A percentile compares a stretch with the other conserved stretches of the same genome.
phyloP scores from a whole-genome alignment of 2,888 invertebrate genomes.

The Odontocerum albicorne region DNA sequence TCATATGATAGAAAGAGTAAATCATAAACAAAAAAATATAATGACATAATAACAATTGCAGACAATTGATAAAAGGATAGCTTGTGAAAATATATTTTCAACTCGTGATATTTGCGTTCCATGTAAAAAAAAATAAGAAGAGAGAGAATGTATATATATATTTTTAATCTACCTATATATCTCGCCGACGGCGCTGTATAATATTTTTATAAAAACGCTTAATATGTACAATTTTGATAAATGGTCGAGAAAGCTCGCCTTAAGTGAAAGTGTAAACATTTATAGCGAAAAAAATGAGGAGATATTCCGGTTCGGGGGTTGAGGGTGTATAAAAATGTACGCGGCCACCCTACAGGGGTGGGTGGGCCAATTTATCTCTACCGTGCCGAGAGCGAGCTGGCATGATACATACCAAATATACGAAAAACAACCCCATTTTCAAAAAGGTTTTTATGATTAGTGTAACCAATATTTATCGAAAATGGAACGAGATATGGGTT shows the following conservation, averaged over 20 bases:
- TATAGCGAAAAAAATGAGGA: slow-evolving; percentile 30
- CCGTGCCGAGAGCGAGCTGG: not conserved
- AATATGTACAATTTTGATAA: slow-evolving; percentile 15
- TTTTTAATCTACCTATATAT: too few relatives aligned
- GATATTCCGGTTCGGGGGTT: slow-evolving; percentile 16
- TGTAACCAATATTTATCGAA: slow-evolving; percentile 6
- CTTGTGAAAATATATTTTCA: too few relatives aligned
- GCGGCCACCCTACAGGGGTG: slow-evolving; percentile 15
- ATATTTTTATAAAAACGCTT: slow-evolving; percentile 3
- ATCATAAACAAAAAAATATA: too few relatives aligned
- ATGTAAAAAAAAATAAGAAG: too few relatives aligned
- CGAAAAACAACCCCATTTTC: slow-evolving; percentile 1
- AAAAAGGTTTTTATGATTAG: slow-evolving; percentile 1
- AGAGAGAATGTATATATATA: too few relatives aligned
- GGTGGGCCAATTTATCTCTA: slow-evolving; percentile 31
- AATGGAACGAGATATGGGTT: slow-evolving; percentile 5
- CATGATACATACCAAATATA: slow-evolving; percentile 2
- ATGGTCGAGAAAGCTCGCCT: slow-evolving; percentile 11
- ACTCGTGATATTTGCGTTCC: too few relatives aligned
- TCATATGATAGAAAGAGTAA: too few relatives aligned
- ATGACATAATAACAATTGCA: too few relatives aligned
- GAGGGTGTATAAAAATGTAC: slow-evolving; percentile 28
- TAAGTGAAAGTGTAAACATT: slow-evolving; percentile 35
- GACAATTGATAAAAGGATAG: too few relatives aligned
- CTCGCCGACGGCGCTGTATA: too few relatives aligned